These are phyloP conservation scores for Drosophila yooni DNA, from an alignment of 2,888 invertebrate species.

Conservation along the genomic window DNA sequence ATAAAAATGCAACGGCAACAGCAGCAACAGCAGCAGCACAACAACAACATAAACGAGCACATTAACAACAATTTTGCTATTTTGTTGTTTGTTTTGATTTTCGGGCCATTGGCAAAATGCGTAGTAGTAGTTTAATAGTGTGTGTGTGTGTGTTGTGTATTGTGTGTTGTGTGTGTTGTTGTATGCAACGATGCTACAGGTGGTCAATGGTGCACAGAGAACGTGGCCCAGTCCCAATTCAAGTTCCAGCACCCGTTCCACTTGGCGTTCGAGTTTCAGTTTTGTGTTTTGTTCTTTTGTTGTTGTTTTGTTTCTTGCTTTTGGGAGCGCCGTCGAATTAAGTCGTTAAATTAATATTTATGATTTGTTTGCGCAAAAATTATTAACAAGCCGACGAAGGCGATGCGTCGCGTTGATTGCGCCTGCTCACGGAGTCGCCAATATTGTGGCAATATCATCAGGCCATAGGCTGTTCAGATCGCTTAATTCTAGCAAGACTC, in stretches of 20 bases:
- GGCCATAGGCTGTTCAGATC: constrained; percentile 6
- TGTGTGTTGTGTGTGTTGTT: not conserved
- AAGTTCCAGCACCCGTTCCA: constrained; percentile 27
- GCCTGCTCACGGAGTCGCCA: constrained; percentile 10
- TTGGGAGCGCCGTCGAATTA: constrained; percentile 66
- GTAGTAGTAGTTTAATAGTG: constrained; percentile 11
- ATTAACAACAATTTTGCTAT: constrained; percentile 66
- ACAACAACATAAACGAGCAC: constrained; percentile 28
- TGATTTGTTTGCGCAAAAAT: constrained; percentile 73
- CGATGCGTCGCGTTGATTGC: constrained; percentile 23
- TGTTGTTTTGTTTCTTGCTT: constrained; percentile 5
- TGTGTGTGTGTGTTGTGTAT: not conserved
- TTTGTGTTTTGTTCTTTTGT: not conserved
- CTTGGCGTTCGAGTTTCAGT: constrained; percentile 11
- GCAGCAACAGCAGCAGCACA: constrained; percentile 15
- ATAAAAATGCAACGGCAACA: constrained; percentile 66
- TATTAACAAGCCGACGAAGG: constrained; percentile 26
- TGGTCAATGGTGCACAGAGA: constrained; percentile 53
- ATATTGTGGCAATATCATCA: not conserved
- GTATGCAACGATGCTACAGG: constrained; percentile 54
- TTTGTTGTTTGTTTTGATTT: constrained; percentile 70
- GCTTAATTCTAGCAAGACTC: constrained; percentile 60
- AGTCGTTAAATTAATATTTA: constrained; percentile 80
- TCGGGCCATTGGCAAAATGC: constrained; percentile 66
- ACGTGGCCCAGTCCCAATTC: constrained; percentile 51